phyloP scores from a whole-genome alignment of 2,888 invertebrate genomes.

The Boloria selene region DNA sequence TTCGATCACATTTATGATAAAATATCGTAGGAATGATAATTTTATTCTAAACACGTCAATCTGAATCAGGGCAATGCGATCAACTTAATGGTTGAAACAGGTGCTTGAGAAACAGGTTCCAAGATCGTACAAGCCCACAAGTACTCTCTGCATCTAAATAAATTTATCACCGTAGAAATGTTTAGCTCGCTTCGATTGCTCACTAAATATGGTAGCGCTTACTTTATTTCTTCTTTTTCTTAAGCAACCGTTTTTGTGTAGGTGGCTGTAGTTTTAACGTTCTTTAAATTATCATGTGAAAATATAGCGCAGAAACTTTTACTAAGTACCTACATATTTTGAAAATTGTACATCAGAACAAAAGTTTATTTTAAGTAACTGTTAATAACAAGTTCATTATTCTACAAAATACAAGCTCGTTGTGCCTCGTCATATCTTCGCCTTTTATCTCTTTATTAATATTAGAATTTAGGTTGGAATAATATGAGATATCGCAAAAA shows the following conservation, averaged over 20 bases:
- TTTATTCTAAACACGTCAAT: slow-evolving; percentile 34
- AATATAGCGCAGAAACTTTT: too few species aligned
- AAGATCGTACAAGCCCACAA: slow-evolving; percentile 35
- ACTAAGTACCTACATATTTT: too few species aligned
- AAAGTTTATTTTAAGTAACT: too few species aligned
- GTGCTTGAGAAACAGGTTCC: slow-evolving; percentile 45
- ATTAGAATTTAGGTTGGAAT: too few species aligned
- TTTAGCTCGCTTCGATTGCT: slow-evolving; percentile 21
- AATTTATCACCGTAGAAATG: slow-evolving; percentile 34
- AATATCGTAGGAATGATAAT: slow-evolving; percentile 12
- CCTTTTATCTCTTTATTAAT: too few species aligned
- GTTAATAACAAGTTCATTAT: too few species aligned
- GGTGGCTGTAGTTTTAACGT: background rate
- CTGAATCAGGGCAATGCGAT: slow-evolving; percentile 43
- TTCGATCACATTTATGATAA: background rate
- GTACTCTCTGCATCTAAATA: slow-evolving; percentile 34
- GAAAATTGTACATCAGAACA: too few species aligned
- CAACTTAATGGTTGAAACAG: slow-evolving; percentile 41
- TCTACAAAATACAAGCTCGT: too few species aligned
- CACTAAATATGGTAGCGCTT: slow-evolving; percentile 7
- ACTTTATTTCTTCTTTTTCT: slow-evolving; percentile 10
- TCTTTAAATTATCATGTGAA: background rate
- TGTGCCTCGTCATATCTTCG: too few species aligned
- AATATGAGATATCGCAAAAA: too few species aligned
- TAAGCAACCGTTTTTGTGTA: slow-evolving; percentile 1